Evolutionary conservation across 2,888 invertebrate species (phyloP).

Genomic region (Odontocolon sp.): DNA sequence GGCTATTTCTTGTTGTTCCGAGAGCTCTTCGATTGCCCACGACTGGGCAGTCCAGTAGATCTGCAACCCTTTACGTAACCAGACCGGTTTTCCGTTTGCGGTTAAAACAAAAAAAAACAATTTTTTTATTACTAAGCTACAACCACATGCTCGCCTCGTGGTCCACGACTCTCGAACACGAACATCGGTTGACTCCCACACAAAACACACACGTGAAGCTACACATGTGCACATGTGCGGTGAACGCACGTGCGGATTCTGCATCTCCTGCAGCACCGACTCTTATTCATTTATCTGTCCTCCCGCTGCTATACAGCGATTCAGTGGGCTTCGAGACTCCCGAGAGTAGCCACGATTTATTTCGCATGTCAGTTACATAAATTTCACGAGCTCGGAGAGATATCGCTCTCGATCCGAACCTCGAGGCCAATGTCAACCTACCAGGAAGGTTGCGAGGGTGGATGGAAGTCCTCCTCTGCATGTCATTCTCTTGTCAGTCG

Average conservation of each 20-base stretch:
- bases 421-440: conserved; percentile 41
- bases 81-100: conserved; percentile 30
- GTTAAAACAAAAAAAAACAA: conserved; percentile 22
- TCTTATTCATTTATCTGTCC: conserved; percentile 26
- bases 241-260: neutral
- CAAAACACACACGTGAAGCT: neutral
- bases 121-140: no score
- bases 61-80: conserved; percentile 42
- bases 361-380: conserved; percentile 40
- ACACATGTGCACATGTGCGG: neutral
- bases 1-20: conserved; percentile 35
- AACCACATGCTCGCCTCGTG: no score
- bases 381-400: conserved; percentile 8
- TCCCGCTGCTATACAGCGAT: neutral
- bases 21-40: neutral
- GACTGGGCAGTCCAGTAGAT: neutral
- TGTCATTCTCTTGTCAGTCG: neutral
- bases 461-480: neutral
- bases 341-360: conserved; percentile 21
- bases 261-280: conserved; percentile 16
- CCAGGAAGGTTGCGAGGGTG: conserved; percentile 13
- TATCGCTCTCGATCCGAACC: conserved; percentile 8
- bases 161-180: no score
- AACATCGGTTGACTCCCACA: no score
- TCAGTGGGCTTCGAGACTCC: neutral